Evolutionary conservation across 1,140 invertebrate species (phyloP).

Genomic region (Sycobia sp.): DNA sequence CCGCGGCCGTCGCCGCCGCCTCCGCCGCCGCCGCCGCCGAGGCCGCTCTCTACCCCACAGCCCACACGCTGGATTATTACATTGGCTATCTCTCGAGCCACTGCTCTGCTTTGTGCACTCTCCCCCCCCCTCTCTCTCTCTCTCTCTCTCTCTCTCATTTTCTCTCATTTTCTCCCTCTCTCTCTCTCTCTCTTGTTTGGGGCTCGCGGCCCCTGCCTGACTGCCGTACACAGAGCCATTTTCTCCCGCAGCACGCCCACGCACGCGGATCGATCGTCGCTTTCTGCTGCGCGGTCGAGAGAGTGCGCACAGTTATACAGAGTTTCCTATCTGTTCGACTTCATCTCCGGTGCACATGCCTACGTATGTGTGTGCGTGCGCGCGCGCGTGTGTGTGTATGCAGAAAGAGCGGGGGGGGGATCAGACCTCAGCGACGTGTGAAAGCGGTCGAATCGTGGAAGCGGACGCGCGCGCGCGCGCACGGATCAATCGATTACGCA

Average conservation of each 20-base stretch:
- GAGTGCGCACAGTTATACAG: background rate
- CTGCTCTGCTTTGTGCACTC: too few species aligned
- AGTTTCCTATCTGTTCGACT: too few species aligned
- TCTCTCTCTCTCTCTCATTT: too few species aligned
- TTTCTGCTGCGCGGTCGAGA: conserved; percentile 16
- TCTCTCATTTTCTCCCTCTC: too few species aligned
- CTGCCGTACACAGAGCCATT: conserved; percentile 17
- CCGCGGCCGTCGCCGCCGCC: conserved; percentile 5
- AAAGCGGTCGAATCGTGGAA: conserved; percentile 22
- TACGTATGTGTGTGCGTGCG: too few species aligned
- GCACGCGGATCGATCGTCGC: conserved; percentile 21
- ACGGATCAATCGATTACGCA: conserved; percentile 11
- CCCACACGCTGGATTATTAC: conserved; percentile 21
- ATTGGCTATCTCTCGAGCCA: conserved; percentile 23
- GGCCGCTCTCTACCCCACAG: conserved; percentile 3
- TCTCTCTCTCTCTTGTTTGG: too few species aligned
- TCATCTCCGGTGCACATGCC: too few species aligned
- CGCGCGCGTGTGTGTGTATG: too few species aligned
- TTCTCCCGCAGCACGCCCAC: conserved; percentile 17
- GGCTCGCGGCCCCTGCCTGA: too few species aligned
- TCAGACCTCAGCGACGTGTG: too few species aligned
- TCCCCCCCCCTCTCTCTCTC: too few species aligned
- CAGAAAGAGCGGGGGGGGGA: too few species aligned
- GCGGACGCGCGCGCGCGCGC: background rate
- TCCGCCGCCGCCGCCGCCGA: conserved; percentile 18